Base-by-base conservation (phyloP, 2,888 invertebrate genomes). In the Serripes groenlandicus region DNA sequence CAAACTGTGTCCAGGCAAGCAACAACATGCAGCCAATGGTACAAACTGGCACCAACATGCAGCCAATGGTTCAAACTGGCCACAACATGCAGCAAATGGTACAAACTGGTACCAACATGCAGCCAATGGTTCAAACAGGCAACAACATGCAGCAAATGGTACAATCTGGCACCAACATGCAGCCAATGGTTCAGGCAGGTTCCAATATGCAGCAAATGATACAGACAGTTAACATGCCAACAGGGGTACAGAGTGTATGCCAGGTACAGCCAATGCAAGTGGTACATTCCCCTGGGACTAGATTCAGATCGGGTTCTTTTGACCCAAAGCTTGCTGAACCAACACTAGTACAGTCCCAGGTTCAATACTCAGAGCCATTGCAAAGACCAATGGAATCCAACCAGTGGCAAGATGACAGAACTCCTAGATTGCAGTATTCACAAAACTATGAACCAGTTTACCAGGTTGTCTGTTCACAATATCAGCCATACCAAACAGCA, bases 211-310 rank as follows among this genome's bases (percentile, higher is more conserved):
- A 49, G 21, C 49, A 42, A 42, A 9, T 18, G n/a, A n/a, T n/a
- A n/a, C n/a, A n/a, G n/a, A n/a, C n/a, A n/a, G n/a, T n/a, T n/a
- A n/a, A n/a, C n/a, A n/a, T n/a, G n/a, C n/a, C n/a, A n/a, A n/a
- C 49, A 3, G 23, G 23, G 11, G 1, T 56, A 5, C 56, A 56
- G 56, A 56, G 23, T n/a, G 26, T 66, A 37, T 66, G 66, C 28
- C 66, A 66, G 42, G 66, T 66, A 42, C 66, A 66, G 28, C 66
- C 66, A 4, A 26, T 42, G 23, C 66, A 66, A 11, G 42, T 66
- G 3, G 0, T 66, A 18, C 66, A 35, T 4, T 42, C 42, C 9
- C 42, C 26, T 66, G 28, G 35, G 23, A n/a, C n/a, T n/a, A 64
- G 35, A 30, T 66, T 23, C 66, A 66, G 37, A 28, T 66, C 66